Evolutionary conservation across 2,113 vertebrate species (phyloP).

Genomic region (Fulica atra): DNA sequence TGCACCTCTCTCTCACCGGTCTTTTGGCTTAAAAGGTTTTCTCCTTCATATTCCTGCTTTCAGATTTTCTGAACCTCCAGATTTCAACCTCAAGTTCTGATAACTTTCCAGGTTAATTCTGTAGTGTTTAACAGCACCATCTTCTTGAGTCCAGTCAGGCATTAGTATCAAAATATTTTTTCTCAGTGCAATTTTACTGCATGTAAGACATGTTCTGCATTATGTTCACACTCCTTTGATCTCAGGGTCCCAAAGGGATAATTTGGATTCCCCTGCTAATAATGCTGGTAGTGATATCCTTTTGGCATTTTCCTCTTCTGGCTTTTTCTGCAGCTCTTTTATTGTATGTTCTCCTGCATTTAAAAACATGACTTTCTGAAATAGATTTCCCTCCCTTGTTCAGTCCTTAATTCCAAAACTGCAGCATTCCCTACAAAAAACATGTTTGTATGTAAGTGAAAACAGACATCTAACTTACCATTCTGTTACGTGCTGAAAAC

Average conservation of each 20-base stretch:
- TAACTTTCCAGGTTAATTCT: not conserved
- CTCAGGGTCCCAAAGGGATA: not conserved
- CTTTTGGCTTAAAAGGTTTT: not conserved
- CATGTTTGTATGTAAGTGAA: not conserved
- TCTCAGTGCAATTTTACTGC: not conserved
- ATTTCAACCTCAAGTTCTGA: not conserved
- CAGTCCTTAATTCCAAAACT: not conserved
- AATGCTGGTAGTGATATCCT: not conserved
- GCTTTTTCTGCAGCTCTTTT: not conserved
- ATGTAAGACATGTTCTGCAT: not conserved
- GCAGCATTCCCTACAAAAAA: not conserved
- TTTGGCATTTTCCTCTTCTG: not conserved
- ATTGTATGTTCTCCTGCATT: not conserved
- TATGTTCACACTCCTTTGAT: not conserved
- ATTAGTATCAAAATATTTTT: not conserved
- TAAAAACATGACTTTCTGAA: not conserved
- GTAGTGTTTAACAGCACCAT: not conserved
- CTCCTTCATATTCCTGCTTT: not conserved
- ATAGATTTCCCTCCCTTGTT: not conserved
- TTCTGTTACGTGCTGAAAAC: not conserved
- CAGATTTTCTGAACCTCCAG: not conserved
- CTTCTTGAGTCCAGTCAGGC: not conserved
- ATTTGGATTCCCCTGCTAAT: conserved; percentile 7
- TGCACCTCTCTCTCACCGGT: not conserved
- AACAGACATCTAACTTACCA: not conserved